Evolutionary conservation across 2,113 vertebrate genomes (phyloP).

Genomic region (Perognathus longimembris): DNA sequence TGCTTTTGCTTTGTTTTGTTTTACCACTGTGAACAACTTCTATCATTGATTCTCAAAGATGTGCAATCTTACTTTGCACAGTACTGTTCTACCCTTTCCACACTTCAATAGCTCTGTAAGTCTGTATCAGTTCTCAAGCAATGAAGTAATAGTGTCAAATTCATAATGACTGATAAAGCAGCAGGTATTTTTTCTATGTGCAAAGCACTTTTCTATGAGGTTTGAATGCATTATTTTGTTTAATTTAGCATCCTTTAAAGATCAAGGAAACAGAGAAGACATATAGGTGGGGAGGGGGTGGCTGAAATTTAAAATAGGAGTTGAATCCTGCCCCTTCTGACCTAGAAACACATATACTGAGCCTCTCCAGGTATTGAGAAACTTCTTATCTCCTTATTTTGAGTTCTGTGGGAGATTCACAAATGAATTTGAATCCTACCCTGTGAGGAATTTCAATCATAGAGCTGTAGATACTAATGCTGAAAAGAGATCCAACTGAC

Average conservation of each 20-base stretch:
- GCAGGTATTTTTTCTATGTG: neutral
- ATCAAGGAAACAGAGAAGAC: neutral
- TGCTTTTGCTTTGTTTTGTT: neutral
- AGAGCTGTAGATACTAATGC: neutral
- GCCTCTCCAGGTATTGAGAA: neutral
- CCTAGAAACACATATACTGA: neutral
- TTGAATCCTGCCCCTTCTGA: neutral
- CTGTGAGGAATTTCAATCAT: neutral
- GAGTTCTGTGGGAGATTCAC: neutral
- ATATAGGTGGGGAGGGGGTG: neutral
- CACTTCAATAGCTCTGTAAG: neutral
- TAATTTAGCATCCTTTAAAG: neutral
- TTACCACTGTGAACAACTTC: neutral
- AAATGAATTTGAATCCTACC: neutral
- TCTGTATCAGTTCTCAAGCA: conserved; percentile 35
- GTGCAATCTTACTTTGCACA: neutral
- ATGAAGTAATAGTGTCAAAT: conserved; percentile 32
- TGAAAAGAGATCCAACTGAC: neutral
- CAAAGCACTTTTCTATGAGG: neutral
- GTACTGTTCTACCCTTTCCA: neutral
- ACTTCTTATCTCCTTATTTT: neutral
- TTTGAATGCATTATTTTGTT: neutral
- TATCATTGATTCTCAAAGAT: neutral
- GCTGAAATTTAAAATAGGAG: neutral
- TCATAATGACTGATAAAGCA: neutral